Base-by-base conservation (phyloP, 2,113 vertebrate genomes). In the Otis tarda region DNA sequence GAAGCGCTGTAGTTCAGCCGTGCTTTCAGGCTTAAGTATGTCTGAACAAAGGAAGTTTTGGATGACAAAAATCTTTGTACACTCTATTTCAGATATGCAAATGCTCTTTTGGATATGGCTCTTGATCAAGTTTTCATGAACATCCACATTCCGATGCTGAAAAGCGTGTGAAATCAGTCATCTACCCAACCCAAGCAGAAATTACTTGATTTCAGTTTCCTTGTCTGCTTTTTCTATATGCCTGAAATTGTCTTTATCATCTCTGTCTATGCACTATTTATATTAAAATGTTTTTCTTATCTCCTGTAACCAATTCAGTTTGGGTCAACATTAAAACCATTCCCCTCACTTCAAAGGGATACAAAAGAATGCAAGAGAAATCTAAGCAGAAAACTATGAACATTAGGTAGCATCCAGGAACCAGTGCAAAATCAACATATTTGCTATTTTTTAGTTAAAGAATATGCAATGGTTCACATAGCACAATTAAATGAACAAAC, bases 41-140 rank as follows among this genome's bases (percentile, higher is more conserved):
- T 65, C 67, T 67, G 83, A 95, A 94, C 81, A 94, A 93, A 93
- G 75, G 67, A 83, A 67, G 71, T 89, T 94, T 67, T 74, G 84
- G 95, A 91, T 89, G 78, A 65, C 78, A 94, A 19, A 93, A 97
- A 97, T 96, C 91, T 92, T 93, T 73, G 86, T 91, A 24, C 86
- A 92, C 93, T 84, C 80, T 82, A 83, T 92, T 94, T 96, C 69
- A 96, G 94, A 96, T 95, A 96, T 94, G 94, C 92, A 94, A 96
- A 93, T 96, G 84, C 19, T 85, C 70, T 68, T 96, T 94, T 53
- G 80, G 95, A 85, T 93, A 85, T 95, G 94, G 83, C 77, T 95
- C 94, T 94, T 96, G 92, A 95, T 96, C 92, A 96, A 94, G 86
- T 95, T 96, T 97, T 97, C 77, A 91, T 91, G 87, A 96, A 87